These are phyloP conservation scores for Lepisosteus oculatus DNA, from an alignment of 2,113 vertebrate species.

Conservation along the genomic window DNA sequence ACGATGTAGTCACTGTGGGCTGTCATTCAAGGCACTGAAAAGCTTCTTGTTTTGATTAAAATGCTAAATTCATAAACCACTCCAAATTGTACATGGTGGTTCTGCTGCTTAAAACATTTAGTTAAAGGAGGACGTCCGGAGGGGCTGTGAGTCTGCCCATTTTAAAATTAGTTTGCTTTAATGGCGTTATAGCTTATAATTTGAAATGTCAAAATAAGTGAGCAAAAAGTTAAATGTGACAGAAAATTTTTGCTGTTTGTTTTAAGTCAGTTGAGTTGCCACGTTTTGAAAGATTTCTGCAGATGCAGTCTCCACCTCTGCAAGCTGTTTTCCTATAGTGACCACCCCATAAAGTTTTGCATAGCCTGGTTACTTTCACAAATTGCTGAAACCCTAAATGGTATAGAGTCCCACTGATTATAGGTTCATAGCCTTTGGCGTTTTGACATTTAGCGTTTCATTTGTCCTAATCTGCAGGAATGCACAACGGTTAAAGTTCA, in stretches of 20 bases:
- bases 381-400: slow-evolving; percentile 1
- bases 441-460: slow-evolving; percentile 33
- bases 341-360: background rate
- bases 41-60: background rate
- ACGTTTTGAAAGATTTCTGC: background rate
- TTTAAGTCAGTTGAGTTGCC: no score
- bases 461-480: slow-evolving; percentile 50
- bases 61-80: background rate
- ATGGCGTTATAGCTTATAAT: no score
- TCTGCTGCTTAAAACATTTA: background rate
- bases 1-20: background rate
- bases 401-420: background rate
- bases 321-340: slow-evolving; percentile 5
- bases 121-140: background rate
- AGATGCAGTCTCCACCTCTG: background rate
- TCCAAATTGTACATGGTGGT: background rate
- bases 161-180: no score
- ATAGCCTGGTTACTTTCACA: background rate
- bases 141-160: background rate
- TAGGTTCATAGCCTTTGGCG: slow-evolving; percentile 33
- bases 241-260: no score
- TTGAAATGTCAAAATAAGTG: no score
- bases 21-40: background rate
- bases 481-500: slow-evolving; percentile 60
- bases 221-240: no score